Evolutionary conservation across 1,140 invertebrate genomes (phyloP).

Genomic region (Holcopasites calliopsidis): DNA sequence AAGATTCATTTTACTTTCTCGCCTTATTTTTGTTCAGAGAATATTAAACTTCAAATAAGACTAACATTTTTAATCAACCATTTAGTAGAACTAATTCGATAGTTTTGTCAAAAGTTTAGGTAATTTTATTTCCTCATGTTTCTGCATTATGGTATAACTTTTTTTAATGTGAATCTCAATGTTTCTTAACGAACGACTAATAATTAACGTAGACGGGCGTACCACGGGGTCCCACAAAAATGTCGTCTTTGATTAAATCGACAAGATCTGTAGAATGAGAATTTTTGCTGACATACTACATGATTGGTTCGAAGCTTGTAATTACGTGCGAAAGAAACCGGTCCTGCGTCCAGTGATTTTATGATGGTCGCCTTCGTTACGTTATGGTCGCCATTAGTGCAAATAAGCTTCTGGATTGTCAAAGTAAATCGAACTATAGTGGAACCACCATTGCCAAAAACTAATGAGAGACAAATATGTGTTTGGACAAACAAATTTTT

Average conservation of each 20-base stretch:
- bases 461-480: too few species aligned
- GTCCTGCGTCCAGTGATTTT: conserved; percentile 53
- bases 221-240: conserved; percentile 29
- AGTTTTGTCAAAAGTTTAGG: too few species aligned
- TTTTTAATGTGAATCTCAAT: not conserved
- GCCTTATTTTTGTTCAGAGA: too few species aligned
- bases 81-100: too few species aligned
- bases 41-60: too few species aligned
- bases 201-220: not conserved
- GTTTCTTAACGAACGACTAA: not conserved
- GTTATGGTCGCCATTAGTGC: conserved; percentile 56
- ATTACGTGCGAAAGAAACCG: conserved; percentile 60
- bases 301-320: conserved; percentile 60
- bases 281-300: conserved; percentile 50
- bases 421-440: conserved; percentile 43
- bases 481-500: not conserved
- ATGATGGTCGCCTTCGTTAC: conserved; percentile 55
- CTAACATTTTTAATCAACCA: too few species aligned
- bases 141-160: too few species aligned
- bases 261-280: conserved; percentile 25
- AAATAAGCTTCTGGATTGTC: conserved; percentile 51
- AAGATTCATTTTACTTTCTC: too few species aligned
- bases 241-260: conserved; percentile 34
- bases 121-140: too few species aligned
- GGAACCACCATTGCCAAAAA: too few species aligned